These are phyloP conservation scores for Pollenia griseotomentosa DNA, from an alignment of 2,888 invertebrate genomes.

Conservation along the genomic window DNA sequence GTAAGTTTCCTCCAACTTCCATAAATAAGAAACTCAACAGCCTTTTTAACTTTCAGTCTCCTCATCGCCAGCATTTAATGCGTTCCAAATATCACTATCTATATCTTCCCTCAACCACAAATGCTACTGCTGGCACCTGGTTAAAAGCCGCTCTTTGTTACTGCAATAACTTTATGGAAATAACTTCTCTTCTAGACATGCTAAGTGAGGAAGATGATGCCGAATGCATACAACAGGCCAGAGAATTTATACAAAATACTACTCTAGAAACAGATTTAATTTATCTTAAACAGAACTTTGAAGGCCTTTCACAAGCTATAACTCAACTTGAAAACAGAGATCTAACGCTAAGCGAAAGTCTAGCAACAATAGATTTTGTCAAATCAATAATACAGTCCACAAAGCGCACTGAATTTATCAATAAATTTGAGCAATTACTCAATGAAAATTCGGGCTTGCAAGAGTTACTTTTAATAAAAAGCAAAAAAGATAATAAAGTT, in stretches of 20 bases:
- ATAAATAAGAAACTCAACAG: background rate
- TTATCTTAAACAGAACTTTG: slow-evolving; percentile 52
- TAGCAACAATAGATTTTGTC: slow-evolving; percentile 16
- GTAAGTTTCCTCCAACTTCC: background rate
- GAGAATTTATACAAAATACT: slow-evolving; percentile 25
- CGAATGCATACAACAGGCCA: slow-evolving; percentile 37
- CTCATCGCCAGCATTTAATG: slow-evolving; percentile 49
- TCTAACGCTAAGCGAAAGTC: slow-evolving; percentile 41
- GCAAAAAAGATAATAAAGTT: background rate
- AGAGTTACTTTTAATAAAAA: slow-evolving; percentile 17
- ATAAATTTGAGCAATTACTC: slow-evolving; percentile 44
- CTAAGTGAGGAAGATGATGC: slow-evolving; percentile 36
- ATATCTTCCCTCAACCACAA: slow-evolving; percentile 15
- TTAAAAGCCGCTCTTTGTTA: slow-evolving; percentile 48
- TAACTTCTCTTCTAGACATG: slow-evolving; percentile 14
- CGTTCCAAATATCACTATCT: slow-evolving; percentile 40
- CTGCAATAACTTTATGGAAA: slow-evolving; percentile 32
- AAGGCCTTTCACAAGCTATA: background rate
- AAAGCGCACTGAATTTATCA: slow-evolving; percentile 24
- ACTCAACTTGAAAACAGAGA: slow-evolving; percentile 36
- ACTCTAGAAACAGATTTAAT: slow-evolving; percentile 25
- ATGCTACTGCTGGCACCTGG: slow-evolving; percentile 27
- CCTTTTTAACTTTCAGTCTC: slow-evolving; percentile 32
- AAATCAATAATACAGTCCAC: slow-evolving; percentile 1
- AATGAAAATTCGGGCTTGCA: slow-evolving; percentile 38